Base-by-base conservation (phyloP, 2,797 vertebrate species). In the Cirrhinus molitorella region DNA sequence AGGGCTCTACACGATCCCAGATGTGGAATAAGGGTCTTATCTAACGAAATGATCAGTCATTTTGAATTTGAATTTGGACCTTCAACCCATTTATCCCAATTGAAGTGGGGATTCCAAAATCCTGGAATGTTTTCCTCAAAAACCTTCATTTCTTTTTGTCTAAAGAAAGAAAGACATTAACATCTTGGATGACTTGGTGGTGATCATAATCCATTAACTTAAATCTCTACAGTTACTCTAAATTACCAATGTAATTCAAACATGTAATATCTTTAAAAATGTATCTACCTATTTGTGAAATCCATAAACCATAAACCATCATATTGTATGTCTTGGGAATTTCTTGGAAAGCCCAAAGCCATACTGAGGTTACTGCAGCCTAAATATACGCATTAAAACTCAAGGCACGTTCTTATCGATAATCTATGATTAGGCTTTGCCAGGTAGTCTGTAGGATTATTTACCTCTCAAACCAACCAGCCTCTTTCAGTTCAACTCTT, bases 391-490 rank as follows among this genome's bases (percentile, higher is more conserved):
- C 34, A 76, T 70, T 71, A 75, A 85, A 85, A 78, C 79, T 87
- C 72, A 57, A 65, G 57, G 68, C 70, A 83, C 79, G 80, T 87
- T 80, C 68, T 78, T 45, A 79, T 80, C 47, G 28, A 74, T 87
- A 76, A 85, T 76, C 77, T 80, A 61, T 66, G 47, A 80, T 75
- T 66, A 82, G 40, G 51, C 28, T 37, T 37, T 79, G 37, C 83
- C 45, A 85, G 34, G 47, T 55, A 66, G 28, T 19, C 61, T 76
- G 68, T 55, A 37, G 61, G 53, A 78, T 45, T 51, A 81, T 80
- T 85, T 63, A 53, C 43, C 61, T 65, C 23, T 13, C 2, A 74
- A 49, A 57, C 51, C 10, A 25, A 67, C 37, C 71, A 74, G 16
- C 19, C 9, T 53, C 23, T 70, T 75, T 75, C 5, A 71, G 25